phyloP scores from a whole-genome alignment of 2,888 invertebrate species.

The Macrophya annulata region DNA sequence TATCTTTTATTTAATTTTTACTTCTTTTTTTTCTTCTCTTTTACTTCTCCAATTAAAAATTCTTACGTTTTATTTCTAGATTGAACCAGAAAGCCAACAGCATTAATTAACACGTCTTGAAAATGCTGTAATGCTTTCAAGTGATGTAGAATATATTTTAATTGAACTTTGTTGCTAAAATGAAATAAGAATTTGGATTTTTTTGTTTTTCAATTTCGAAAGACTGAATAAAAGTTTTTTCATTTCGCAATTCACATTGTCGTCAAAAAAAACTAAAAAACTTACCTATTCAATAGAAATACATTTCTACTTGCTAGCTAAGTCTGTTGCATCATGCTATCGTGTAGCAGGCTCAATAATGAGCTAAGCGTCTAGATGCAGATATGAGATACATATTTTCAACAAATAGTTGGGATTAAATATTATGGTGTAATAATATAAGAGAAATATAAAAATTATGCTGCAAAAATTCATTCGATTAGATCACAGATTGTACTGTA shows the following conservation, averaged over 20 bases:
- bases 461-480: constrained; percentile 1
- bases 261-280: neutral
- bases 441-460: constrained; percentile 23
- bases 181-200: neutral
- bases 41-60: constrained; percentile 16
- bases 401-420: neutral
- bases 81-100: neutral
- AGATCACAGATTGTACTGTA: constrained; percentile 25
- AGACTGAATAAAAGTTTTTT: constrained; percentile 1
- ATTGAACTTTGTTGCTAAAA: neutral
- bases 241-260: neutral
- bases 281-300: neutral
- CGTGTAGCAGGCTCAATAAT: neutral
- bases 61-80: neutral
- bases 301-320: neutral
- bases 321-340: neutral
- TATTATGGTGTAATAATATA: constrained; percentile 14
- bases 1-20: neutral
- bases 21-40: neutral
- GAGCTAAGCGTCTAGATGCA: constrained; percentile 23
- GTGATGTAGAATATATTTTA: neutral
- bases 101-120: constrained; percentile 6
- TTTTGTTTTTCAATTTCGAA: neutral
- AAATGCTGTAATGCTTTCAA: neutral
- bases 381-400: constrained; percentile 12